Base-by-base conservation (phyloP, 2,797 vertebrate genomes). In the Coregonus ussuriensis region DNA sequence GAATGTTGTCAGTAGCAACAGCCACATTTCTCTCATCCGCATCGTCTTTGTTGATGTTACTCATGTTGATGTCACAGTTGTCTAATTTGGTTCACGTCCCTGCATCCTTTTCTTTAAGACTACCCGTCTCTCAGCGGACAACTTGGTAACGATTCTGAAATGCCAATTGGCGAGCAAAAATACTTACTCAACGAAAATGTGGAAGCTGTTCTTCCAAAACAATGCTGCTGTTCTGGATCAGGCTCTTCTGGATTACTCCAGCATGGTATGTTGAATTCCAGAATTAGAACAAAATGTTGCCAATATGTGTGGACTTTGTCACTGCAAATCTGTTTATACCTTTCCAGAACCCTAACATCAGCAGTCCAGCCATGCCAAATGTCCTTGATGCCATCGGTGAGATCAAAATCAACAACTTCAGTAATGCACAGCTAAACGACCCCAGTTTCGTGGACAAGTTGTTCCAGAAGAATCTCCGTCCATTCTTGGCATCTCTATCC, bases 401-500 rank as follows among this genome's bases (percentile, higher is more conserved):
- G 25, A 1, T 25, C 25, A 25, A 25, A 25, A 25, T 25, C 25
- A 25, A 25, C 25, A 25, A 25, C 25, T 77, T 3, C 62, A 29
- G 65, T n/a, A 33, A 65, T 29, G 11, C 9, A 21, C 35, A 52
- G 3, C 9, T 0, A 5, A 41, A 41, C 37, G 1, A 41, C 37
- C 6, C 37, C 6, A 41, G 37, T 9, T 41, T 41, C 37, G 37
- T 41, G 1, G 6, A 7, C 37, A 41, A 41, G 37, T 41, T 7
- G 37, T 41, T 41, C 81, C 63, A 78, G 62, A 75, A n/a, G 6
- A 68, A 65, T 29, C 31, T 88, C 11, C 73, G 37, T 5, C 84
- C 85, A 1, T 89, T 90, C 71, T 77, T 88, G 74, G 70, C 85
- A 73, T 82, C 82, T 35, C 54, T 84, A 69, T 88, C 85, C 1